Evolutionary conservation across 2,113 vertebrate genomes (phyloP), one percentile per base, ranked within the genome.

Genomic region (Tupaia tana): DNA sequence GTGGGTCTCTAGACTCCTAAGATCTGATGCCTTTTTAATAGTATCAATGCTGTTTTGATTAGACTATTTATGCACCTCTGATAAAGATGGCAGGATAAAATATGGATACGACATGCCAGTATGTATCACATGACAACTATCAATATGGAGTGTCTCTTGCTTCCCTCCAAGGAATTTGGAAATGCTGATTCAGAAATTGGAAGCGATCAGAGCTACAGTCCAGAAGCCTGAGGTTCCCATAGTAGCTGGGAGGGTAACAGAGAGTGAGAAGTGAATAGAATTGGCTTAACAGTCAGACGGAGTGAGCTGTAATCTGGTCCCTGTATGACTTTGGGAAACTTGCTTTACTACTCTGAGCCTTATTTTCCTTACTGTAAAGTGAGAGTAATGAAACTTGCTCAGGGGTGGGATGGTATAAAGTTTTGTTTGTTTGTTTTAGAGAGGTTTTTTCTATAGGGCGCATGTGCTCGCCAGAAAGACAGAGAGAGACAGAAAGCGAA

Each of bases 101-200:
- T 13, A 24, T 0, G 1, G 61, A 22, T 22, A 1, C 22, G 0
- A 1, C 10, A 2, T 13, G 29, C 0, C 80, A 63, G 52, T 43
- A 5, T 0, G 1, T 1, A 16, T 34, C 25, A 25, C 0, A 4
- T 16, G 22, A 81, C 75, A 58, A 6, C 6, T 7, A 34, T 63
- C 64, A 19, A 3, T 0, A 7, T 0, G 9, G 73, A 52, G 24
- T 3, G 11, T 12, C 88, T 77, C 58, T 58, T 5, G 29, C 29
- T 74, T 81, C 61, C 77, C 43, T 34, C 20, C 13, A 0, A 31
- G 56, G 43, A 81, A 71, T 43, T 34, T 56, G 66, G 86, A 85
- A 75, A 5, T 9, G 58, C 91, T 8, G 54, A 78, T 31, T 80
- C 54, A 24, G 70, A 61, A 64, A 58, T 13, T n/a, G 52, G 81